Evolutionary conservation across 1,140 invertebrate species (phyloP).

Genomic region (Microplitis mediator): DNA sequence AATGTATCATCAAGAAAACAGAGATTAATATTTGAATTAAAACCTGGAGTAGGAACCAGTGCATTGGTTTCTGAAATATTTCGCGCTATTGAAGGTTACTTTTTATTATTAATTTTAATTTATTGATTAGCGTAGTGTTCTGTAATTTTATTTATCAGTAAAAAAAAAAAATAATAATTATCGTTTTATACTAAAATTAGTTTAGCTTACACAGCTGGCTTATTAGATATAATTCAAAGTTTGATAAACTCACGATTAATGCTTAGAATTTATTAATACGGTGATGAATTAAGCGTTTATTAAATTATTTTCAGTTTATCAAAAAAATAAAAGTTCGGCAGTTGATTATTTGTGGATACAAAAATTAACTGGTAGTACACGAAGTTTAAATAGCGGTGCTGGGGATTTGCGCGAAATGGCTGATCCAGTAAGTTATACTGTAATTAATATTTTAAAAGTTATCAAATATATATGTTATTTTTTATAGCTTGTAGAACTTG

Average conservation of each 20-base stretch:
- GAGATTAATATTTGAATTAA: constrained; percentile 69
- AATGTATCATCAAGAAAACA: constrained; percentile 67
- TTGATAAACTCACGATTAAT: too few relatives aligned
- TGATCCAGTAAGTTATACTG: constrained; percentile 47
- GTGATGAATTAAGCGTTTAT: not conserved
- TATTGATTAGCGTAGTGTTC: not conserved
- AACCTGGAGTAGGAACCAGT: constrained; percentile 67
- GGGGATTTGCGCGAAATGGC: constrained; percentile 40
- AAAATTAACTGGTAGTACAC: constrained; percentile 48
- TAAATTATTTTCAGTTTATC: constrained; percentile 58
- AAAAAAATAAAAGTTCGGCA: constrained; percentile 49
- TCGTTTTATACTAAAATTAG: too few relatives aligned
- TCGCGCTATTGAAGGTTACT: constrained; percentile 53
- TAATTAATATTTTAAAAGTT: constrained; percentile 26
- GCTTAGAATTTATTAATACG: not conserved
- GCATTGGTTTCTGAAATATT: constrained; percentile 66
- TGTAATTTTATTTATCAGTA: not conserved
- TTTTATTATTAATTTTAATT: not conserved
- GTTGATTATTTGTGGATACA: constrained; percentile 55
- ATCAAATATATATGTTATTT: constrained; percentile 22
- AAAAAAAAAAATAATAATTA: too few relatives aligned
- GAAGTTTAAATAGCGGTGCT: constrained; percentile 38
- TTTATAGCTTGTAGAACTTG: constrained; percentile 50
- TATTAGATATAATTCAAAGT: too few relatives aligned
- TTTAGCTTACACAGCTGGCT: too few relatives aligned